These are phyloP conservation scores for Osedax frankpressi DNA, from an alignment of 2,888 invertebrate species.

Conservation along the genomic window DNA sequence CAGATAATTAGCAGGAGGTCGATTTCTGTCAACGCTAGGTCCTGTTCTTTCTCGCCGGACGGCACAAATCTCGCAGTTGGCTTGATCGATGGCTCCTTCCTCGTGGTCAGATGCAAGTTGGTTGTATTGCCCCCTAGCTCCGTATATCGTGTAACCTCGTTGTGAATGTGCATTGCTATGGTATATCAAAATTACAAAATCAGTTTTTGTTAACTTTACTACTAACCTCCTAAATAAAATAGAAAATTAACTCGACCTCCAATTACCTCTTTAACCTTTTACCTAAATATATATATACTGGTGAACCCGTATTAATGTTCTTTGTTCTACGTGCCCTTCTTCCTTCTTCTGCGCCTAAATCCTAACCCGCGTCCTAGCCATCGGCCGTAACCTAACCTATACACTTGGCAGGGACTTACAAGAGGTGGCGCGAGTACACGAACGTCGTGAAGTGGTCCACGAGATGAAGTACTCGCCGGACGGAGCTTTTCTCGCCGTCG, in stretches of 20 bases:
- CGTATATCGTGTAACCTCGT: too few species aligned
- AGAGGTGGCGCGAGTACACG: constrained; percentile 40
- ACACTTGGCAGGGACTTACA: constrained; percentile 44
- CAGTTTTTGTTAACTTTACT: too few species aligned
- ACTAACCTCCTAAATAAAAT: too few species aligned
- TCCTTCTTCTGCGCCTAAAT: constrained; percentile 32
- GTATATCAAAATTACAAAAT: too few species aligned
- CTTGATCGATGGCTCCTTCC: constrained; percentile 42
- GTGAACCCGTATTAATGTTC: too few species aligned
- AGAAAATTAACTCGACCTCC: too few species aligned
- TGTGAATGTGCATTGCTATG: too few species aligned
- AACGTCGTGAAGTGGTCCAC: constrained; percentile 46
- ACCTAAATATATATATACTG: too few species aligned
- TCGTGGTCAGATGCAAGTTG: constrained; percentile 33
- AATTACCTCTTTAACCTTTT: too few species aligned
- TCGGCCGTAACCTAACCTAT: too few species aligned
- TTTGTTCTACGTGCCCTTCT: constrained; percentile 42
- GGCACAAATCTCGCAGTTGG: constrained; percentile 42
- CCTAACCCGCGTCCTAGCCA: neutral
- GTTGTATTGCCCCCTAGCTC: too few species aligned
- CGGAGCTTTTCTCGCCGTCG: constrained; percentile 46
- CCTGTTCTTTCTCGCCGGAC: constrained; percentile 43
- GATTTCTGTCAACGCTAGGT: constrained; percentile 40
- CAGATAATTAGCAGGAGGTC: constrained; percentile 37
- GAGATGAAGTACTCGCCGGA: constrained; percentile 48